These are phyloP conservation scores for Pelusios castaneus DNA, from an alignment of 2,113 vertebrate genomes.

Conservation along the genomic window DNA sequence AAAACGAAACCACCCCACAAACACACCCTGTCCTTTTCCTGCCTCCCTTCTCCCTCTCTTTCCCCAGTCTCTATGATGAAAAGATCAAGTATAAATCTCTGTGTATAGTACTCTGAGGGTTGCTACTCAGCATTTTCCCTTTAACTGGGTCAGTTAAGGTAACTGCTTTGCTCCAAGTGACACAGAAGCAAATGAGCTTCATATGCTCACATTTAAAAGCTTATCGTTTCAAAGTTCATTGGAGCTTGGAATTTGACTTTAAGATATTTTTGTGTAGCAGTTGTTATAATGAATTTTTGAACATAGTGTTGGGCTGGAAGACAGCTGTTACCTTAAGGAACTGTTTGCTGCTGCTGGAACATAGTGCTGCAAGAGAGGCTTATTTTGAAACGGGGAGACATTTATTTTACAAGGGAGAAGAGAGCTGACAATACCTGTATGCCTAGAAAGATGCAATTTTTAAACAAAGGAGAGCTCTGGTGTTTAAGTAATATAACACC, in stretches of 20 bases:
- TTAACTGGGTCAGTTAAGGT: conserved; percentile 30
- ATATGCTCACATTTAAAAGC: background rate
- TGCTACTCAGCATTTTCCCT: background rate
- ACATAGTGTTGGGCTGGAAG: conserved; percentile 11
- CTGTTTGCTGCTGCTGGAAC: conserved; percentile 46
- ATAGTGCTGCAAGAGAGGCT: background rate
- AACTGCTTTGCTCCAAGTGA: background rate
- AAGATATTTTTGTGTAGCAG: background rate
- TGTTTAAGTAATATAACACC: background rate
- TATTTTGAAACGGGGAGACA: conserved; percentile 5
- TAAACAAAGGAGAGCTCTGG: background rate
- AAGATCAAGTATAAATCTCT: background rate
- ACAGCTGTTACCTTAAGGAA: conserved; percentile 24
- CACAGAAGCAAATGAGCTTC: conserved; percentile 26
- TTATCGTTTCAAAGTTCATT: background rate
- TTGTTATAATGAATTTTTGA: conserved; percentile 1
- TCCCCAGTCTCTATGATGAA: background rate
- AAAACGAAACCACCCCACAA: background rate
- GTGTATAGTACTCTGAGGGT: background rate
- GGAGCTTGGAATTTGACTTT: background rate
- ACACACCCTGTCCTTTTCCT: background rate
- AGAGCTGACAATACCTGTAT: background rate
- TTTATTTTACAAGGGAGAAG: background rate
- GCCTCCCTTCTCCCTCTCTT: background rate
- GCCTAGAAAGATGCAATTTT: background rate